Conservation (phyloP, 2,888 invertebrate genomes). For the Drosophila picticornis region DNA sequence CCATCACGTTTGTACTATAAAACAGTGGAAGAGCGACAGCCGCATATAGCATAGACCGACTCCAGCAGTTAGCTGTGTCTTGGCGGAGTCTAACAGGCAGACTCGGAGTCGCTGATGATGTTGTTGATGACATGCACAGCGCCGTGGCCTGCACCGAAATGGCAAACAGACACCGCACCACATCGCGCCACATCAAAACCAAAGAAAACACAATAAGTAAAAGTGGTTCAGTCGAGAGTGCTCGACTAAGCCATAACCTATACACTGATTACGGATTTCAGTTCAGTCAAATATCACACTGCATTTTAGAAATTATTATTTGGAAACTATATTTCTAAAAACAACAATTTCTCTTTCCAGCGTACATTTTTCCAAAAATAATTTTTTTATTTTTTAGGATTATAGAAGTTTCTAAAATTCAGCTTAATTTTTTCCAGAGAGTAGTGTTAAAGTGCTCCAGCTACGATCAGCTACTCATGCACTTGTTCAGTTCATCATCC, state of each 20-base stretch:
- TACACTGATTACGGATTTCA: not conserved
- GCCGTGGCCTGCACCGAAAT: slow-evolving; percentile 65
- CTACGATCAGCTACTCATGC: not conserved
- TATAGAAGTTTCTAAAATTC: not conserved
- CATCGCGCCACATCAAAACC: not conserved
- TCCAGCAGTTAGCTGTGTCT: slow-evolving; percentile 12
- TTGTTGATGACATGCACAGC: slow-evolving; percentile 76
- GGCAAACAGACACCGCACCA: slow-evolving; percentile 51
- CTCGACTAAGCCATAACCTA: not conserved
- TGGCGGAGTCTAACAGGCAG: slow-evolving; percentile 17
- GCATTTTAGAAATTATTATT: not conserved
- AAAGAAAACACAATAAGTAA: slow-evolving; percentile 18
- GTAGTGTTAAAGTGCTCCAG: not conserved
- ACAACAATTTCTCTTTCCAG: not conserved
- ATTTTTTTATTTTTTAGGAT: too few species aligned
- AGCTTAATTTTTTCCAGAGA: not conserved
- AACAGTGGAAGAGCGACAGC: slow-evolving; percentile 53
- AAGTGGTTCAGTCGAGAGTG: slow-evolving; percentile 20
- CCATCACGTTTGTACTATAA: slow-evolving; percentile 79
- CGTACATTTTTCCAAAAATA: not conserved
- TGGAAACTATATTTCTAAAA: not conserved
- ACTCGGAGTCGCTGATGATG: slow-evolving; percentile 65
- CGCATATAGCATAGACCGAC: not conserved
- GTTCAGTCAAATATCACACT: not conserved
- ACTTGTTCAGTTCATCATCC: not conserved